Conservation (phyloP, 2,888 invertebrate species). For the Nemotelus nigrinus region DNA sequence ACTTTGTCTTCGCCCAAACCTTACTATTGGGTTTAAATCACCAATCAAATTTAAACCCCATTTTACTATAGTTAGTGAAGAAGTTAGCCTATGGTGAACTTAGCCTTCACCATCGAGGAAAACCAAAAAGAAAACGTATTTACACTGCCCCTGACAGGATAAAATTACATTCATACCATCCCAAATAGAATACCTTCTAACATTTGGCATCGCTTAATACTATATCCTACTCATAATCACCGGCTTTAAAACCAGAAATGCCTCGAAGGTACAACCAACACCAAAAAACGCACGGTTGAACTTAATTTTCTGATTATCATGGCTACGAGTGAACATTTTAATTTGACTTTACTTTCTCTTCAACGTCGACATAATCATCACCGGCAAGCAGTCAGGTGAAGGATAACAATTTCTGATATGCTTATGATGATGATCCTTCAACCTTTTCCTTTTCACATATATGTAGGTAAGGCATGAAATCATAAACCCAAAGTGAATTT, state of each 20-base stretch:
- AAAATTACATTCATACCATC: too few relatives aligned
- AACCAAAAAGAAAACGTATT: too few relatives aligned
- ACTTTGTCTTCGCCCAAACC: too few relatives aligned
- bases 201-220: too few relatives aligned
- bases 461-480: neutral
- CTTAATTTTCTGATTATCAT: constrained; percentile 19
- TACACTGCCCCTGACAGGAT: too few relatives aligned
- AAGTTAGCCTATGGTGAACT: too few relatives aligned
- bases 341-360: constrained; percentile 26
- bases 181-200: too few relatives aligned
- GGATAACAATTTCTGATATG: neutral
- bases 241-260: constrained; percentile 1
- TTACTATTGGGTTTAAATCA: too few relatives aligned
- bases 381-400: neutral
- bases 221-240: too few relatives aligned
- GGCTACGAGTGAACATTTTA: constrained; percentile 37
- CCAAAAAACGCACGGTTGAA: constrained; percentile 9
- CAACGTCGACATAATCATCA: neutral
- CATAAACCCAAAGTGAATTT: constrained; percentile 21
- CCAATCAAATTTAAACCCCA: too few relatives aligned
- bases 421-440: neutral
- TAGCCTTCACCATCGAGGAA: too few relatives aligned
- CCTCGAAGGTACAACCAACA: constrained; percentile 18
- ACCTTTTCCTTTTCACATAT: neutral
- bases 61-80: too few relatives aligned